phyloP scores from a whole-genome alignment of 2,888 invertebrate genomes.

The Zele albiditarsus region DNA sequence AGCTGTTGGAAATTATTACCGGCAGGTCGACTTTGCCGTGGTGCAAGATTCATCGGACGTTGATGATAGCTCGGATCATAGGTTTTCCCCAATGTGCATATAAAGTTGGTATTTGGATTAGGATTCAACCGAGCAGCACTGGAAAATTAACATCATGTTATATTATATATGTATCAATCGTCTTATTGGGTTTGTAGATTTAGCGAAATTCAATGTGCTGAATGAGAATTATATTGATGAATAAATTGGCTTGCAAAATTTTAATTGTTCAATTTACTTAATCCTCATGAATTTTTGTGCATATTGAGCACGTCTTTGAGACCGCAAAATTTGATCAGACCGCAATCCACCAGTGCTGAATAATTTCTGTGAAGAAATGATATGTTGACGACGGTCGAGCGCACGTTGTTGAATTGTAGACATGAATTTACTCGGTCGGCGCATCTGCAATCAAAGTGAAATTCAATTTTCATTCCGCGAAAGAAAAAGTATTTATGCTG shows the following conservation, averaged over 20 bases:
- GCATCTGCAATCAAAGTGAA: conserved; percentile 51
- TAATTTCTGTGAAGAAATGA: conserved; percentile 62
- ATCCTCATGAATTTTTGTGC: conserved; percentile 69
- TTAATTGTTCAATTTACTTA: conserved; percentile 57
- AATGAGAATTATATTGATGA: neutral
- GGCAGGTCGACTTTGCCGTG: conserved; percentile 51
- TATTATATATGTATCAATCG: conserved; percentile 18
- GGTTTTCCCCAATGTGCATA: conserved; percentile 61
- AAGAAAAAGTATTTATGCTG: neutral
- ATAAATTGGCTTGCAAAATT: conserved; percentile 9
- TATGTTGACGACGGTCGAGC: conserved; percentile 62
- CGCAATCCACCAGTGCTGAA: conserved; percentile 64
- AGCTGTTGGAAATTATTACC: conserved; percentile 56
- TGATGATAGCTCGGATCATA: conserved; percentile 55
- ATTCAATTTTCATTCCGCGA: neutral
- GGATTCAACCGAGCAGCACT: conserved; percentile 60
- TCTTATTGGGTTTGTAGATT: no score
- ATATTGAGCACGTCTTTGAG: conserved; percentile 67
- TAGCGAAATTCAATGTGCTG: no score
- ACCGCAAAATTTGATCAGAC: conserved; percentile 68
- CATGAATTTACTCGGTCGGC: conserved; percentile 59
- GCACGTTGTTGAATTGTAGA: conserved; percentile 62
- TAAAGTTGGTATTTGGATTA: conserved; percentile 63
- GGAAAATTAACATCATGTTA: conserved; percentile 47
- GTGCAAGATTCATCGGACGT: conserved; percentile 56